Conservation (phyloP, 2,888 invertebrate genomes). For the Zonitis immaculata region DNA sequence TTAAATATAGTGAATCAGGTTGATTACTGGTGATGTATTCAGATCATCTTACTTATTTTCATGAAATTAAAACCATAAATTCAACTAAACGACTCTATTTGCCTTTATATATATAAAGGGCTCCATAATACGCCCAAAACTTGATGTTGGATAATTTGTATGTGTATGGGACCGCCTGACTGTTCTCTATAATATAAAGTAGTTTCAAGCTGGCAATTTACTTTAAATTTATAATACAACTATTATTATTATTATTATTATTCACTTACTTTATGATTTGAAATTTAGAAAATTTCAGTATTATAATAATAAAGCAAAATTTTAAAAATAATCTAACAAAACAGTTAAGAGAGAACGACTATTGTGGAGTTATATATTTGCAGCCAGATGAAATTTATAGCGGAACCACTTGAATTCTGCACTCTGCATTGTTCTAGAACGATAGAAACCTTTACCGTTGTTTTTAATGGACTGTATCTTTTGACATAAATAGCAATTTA, state of each 20-base stretch:
- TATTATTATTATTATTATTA: too few relatives aligned
- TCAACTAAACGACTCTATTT: slow-evolving; percentile 13
- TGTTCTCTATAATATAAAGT: neutral
- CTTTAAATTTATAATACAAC: neutral
- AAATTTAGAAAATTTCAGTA: neutral
- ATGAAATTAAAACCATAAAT: slow-evolving; percentile 20
- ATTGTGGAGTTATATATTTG: neutral
- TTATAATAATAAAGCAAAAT: neutral
- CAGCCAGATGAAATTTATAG: neutral
- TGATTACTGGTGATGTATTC: slow-evolving; percentile 10
- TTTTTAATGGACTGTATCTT: slow-evolving; percentile 17
- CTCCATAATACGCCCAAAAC: slow-evolving; percentile 10
- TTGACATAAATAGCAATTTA: neutral
- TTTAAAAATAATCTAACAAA: neutral
- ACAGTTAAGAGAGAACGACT: neutral
- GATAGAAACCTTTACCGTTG: slow-evolving; percentile 14
- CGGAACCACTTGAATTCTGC: slow-evolving; percentile 9
- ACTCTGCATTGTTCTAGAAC: slow-evolving; percentile 15
- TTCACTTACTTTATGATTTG: too few relatives aligned
- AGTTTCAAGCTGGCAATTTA: neutral
- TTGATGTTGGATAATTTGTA: slow-evolving; percentile 11
- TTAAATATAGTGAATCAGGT: slow-evolving; percentile 10
- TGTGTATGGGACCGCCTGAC: neutral
- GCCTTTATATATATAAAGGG: slow-evolving; percentile 12
- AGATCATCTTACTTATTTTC: slow-evolving; percentile 17